Percentiles rank a stretch among this genome's conserved stretches.
Evolutionary conservation across 2,113 vertebrate species (phyloP).

Genomic region (Lamprotornis superbus): DNA sequence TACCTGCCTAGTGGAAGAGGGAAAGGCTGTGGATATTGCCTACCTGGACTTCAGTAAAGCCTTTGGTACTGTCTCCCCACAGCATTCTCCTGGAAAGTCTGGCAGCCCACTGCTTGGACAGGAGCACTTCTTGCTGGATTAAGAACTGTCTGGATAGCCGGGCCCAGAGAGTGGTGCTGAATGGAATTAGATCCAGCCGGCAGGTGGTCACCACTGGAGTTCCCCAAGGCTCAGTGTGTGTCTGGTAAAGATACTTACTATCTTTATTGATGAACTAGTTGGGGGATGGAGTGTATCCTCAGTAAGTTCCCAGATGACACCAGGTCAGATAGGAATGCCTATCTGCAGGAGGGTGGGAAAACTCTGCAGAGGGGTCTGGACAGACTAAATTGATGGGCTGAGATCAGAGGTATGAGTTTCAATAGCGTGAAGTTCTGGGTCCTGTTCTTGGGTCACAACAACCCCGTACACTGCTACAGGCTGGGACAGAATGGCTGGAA

Average conservation of each 20-base stretch:
- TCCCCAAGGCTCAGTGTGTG: background rate
- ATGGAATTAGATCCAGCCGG: background rate
- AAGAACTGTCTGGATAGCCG: background rate
- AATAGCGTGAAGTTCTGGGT: background rate
- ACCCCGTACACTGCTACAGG: background rate
- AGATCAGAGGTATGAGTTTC: background rate
- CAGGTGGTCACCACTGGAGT: background rate
- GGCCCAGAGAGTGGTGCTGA: background rate
- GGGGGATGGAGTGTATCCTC: background rate
- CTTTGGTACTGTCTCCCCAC: background rate
- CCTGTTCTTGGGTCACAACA: background rate
- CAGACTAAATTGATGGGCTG: background rate
- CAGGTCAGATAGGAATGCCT: background rate
- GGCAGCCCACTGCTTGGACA: too few species aligned
- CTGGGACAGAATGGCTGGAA: background rate
- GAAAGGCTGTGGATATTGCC: background rate
- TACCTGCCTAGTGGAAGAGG: background rate
- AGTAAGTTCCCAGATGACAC: background rate
- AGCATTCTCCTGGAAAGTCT: background rate
- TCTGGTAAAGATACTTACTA: background rate
- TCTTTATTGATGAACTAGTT: background rate
- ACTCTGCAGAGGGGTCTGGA: background rate
- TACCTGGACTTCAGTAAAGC: background rate
- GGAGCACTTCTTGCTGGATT: background rate
- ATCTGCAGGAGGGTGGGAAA: background rate